Conservation (phyloP, 2,888 invertebrate species). For the Phrixothrix hirtus region DNA sequence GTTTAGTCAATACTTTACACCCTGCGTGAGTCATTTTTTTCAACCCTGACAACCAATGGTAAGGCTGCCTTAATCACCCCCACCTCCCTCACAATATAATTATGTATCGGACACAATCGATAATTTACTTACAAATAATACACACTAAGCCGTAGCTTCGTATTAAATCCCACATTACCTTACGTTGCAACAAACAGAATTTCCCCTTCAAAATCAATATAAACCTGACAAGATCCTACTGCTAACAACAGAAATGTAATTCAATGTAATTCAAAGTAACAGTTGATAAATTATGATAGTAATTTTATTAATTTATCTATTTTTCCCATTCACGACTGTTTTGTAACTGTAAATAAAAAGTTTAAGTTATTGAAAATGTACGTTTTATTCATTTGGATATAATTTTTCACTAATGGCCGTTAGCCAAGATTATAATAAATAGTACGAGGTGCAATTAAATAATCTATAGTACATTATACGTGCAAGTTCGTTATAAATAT, state of each 20-base stretch:
- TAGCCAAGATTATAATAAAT: too few relatives aligned
- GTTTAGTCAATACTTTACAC: slow-evolving; percentile 60
- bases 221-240: neutral
- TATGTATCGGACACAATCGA: slow-evolving; percentile 58
- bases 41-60: slow-evolving; percentile 58
- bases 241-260: neutral
- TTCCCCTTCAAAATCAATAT: slow-evolving; percentile 19
- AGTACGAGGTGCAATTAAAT: too few relatives aligned
- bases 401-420: too few relatives aligned
- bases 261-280: too few relatives aligned
- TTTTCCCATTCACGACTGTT: too few relatives aligned
- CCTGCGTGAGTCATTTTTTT: slow-evolving; percentile 60
- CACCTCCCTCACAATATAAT: slow-evolving; percentile 54
- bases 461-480: too few relatives aligned
- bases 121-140: slow-evolving; percentile 53
- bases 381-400: too few relatives aligned
- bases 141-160: slow-evolving; percentile 31
- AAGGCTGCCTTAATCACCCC: slow-evolving; percentile 56
- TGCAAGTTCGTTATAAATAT: too few relatives aligned
- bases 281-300: too few relatives aligned
- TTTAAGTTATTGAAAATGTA: too few relatives aligned
- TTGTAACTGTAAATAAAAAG: too few relatives aligned
- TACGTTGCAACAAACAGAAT: slow-evolving; percentile 20
- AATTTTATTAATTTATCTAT: too few relatives aligned
- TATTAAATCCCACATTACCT: slow-evolving; percentile 24